Percentiles rank a stretch among this genome's conserved stretches.
Evolutionary conservation across 1,140 invertebrate species (phyloP).

Genomic region (Dreissena polymorpha): DNA sequence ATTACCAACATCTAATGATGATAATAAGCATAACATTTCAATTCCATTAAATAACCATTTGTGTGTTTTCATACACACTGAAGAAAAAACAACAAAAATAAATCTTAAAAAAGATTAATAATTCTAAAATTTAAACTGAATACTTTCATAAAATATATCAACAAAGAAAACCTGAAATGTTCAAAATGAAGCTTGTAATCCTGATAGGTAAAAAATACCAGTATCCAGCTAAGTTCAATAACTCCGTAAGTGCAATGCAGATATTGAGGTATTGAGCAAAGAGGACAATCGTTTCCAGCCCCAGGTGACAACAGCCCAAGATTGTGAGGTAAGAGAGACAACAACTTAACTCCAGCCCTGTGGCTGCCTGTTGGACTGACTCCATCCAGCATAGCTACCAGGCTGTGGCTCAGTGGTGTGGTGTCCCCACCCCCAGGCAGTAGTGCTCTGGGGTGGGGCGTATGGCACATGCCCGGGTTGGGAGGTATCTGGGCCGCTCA

Average conservation of each 20-base stretch:
- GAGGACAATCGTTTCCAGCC: neutral
- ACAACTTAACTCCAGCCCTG: conserved; percentile 44
- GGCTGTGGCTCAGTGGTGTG: conserved; percentile 44
- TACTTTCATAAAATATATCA: neutral
- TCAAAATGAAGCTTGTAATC: neutral
- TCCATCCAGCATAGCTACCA: conserved; percentile 52
- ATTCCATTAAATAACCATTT: no score
- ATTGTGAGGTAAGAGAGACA: neutral
- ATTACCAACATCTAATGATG: no score
- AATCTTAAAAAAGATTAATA: no score
- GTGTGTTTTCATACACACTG: no score
- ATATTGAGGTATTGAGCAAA: neutral
- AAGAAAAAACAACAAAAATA: no score
- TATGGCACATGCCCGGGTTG: conserved; percentile 19
- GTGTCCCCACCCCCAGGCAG: conserved; percentile 51
- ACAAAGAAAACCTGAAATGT: neutral
- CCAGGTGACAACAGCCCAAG: neutral
- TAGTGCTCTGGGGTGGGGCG: conserved; percentile 28
- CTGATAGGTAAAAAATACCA: neutral
- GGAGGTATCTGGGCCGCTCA: conserved; percentile 31
- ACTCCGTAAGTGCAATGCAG: neutral
- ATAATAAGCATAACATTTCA: no score
- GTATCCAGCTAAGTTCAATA: neutral
- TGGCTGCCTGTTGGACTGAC: conserved; percentile 37
- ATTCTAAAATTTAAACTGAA: no score